Percentiles rank a stretch among this genome's conserved stretches.
Conservation (phyloP, 2,797 vertebrate species). For the Cossypha caffra region DNA sequence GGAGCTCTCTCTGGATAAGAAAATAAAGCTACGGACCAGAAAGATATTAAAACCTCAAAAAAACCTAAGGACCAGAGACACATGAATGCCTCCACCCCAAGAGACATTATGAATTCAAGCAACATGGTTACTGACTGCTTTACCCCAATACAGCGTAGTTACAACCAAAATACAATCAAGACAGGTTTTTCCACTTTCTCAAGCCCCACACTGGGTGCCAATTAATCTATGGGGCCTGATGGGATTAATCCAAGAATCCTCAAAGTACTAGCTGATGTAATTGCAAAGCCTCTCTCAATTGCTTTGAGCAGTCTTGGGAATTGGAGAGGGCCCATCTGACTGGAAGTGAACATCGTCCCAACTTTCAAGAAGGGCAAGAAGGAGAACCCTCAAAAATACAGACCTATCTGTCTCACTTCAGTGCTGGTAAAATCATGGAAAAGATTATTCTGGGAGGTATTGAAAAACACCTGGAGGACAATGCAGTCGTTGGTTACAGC, state of each 20-base stretch:
- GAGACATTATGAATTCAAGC: no score
- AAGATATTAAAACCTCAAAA: no score
- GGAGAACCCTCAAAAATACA: background rate
- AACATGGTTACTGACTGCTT: no score
- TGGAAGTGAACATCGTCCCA: background rate
- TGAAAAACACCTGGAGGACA: background rate
- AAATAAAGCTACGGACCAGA: no score
- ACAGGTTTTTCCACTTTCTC: no score
- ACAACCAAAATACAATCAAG: no score
- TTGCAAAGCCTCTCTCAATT: background rate
- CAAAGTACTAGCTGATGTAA: background rate
- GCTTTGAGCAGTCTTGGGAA: background rate
- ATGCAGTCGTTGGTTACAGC: accelerated
- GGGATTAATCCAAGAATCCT: background rate
- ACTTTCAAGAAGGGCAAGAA: background rate
- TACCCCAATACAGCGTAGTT: no score
- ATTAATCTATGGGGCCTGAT: background rate
- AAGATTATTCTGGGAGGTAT: background rate
- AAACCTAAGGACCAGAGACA: no score
- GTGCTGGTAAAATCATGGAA: background rate
- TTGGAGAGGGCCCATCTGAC: background rate
- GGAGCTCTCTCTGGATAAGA: no score
- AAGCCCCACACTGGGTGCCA: no score
- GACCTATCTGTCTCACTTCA: background rate
- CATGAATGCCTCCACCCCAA: no score